Percentiles rank a stretch among this genome's conserved stretches.
Conservation (phyloP, 2,888 invertebrate species). For the Archaeoteleia sp. region DNA sequence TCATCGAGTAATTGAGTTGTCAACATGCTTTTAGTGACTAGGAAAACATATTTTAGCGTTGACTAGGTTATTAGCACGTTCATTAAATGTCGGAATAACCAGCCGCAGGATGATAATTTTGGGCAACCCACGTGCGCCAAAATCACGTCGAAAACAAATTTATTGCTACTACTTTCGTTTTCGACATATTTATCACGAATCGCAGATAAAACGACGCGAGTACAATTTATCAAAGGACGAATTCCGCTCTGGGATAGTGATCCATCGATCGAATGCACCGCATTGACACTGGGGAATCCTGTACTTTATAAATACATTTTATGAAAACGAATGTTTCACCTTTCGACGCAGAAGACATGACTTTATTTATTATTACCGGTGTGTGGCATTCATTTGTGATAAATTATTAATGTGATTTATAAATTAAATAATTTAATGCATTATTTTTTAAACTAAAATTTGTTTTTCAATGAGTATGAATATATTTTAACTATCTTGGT, state of each 20-base stretch:
- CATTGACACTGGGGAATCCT: not conserved
- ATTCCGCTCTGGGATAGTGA: slow-evolving; percentile 25
- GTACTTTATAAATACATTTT: not conserved
- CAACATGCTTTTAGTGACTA: no score
- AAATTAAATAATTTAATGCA: no score
- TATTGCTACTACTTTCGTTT: slow-evolving; percentile 40
- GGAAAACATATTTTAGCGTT: no score
- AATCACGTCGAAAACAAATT: slow-evolving; percentile 31
- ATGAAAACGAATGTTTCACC: not conserved
- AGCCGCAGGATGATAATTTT: slow-evolving; percentile 11
- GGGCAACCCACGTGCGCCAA: slow-evolving; percentile 8
- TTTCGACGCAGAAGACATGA: no score
- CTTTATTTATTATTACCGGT: no score
- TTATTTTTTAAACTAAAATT: no score
- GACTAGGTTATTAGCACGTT: no score
- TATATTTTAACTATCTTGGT: no score
- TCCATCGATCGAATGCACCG: slow-evolving; percentile 17
- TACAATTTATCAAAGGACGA: slow-evolving; percentile 34
- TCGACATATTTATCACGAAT: slow-evolving; percentile 42
- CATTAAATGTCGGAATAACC: not conserved
- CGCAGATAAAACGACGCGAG: slow-evolving; percentile 29
- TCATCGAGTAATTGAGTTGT: no score
- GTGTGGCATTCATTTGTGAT: no score
- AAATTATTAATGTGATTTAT: no score
- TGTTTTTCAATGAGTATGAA: no score